Evolutionary conservation across 2,113 vertebrate genomes (phyloP).

Genomic region (Dipodomys ordii): DNA sequence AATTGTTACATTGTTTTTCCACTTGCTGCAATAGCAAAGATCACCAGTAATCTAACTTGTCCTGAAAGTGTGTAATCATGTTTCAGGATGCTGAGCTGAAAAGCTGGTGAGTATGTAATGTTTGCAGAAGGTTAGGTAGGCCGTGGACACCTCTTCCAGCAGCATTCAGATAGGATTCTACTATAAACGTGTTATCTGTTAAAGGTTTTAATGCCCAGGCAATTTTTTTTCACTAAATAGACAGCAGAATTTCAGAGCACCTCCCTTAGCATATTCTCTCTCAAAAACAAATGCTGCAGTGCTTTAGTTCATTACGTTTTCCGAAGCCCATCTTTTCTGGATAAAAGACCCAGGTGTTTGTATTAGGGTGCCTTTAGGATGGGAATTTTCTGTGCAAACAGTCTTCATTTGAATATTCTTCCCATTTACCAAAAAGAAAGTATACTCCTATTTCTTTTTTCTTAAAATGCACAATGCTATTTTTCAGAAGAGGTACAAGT

Average conservation of each 20-base stretch:
- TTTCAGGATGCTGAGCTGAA: constrained; percentile 23
- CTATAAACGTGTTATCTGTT: constrained; percentile 43
- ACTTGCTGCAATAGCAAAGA: constrained; percentile 8
- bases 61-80: not conserved
- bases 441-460: not conserved
- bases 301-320: constrained; percentile 46
- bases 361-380: constrained; percentile 26
- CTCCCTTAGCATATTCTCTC: constrained; percentile 40
- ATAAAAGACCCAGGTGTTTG: not conserved
- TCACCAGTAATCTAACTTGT: constrained; percentile 39
- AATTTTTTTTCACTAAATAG: constrained; percentile 52
- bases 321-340: not conserved
- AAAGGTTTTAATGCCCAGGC: constrained; percentile 26
- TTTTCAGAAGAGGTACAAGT: not conserved
- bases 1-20: not conserved
- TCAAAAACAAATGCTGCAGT: constrained; percentile 24
- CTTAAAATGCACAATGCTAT: not conserved
- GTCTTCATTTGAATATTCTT: constrained; percentile 20
- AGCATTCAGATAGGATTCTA: constrained; percentile 29
- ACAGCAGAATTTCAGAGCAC: constrained; percentile 49
- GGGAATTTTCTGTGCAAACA: constrained; percentile 31
- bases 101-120: not conserved
- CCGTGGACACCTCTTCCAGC: constrained; percentile 38
- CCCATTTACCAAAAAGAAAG: not conserved
- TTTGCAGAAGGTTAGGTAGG: constrained; percentile 53